Conservation (phyloP, 2,888 invertebrate species). For the Lydus trimaculatus region DNA sequence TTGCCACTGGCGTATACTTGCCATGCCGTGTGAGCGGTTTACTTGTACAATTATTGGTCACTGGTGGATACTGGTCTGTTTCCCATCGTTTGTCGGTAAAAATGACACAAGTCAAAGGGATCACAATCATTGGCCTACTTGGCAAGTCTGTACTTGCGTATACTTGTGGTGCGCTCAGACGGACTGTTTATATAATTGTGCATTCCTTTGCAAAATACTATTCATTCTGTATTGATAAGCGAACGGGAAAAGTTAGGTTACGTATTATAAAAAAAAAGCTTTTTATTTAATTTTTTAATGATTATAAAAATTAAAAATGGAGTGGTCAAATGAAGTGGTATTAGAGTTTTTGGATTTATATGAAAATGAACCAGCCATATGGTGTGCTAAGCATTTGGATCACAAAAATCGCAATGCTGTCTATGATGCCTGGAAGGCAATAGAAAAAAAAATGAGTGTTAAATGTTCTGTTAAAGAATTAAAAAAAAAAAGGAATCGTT, state of each 20-base stretch:
- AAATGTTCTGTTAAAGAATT: conserved; percentile 56
- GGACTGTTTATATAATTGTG: no score
- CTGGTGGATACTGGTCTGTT: conserved; percentile 14
- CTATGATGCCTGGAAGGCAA: conserved; percentile 60
- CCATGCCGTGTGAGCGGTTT: no score
- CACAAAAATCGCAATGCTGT: conserved; percentile 60
- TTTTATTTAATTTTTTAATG: no score
- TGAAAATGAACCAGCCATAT: conserved; percentile 58
- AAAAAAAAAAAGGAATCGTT: conserved; percentile 62
- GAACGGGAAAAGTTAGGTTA: no score
- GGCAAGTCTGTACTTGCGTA: conserved; percentile 27
- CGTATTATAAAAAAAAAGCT: no score
- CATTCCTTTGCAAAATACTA: no score
- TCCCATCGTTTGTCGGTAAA: conserved; percentile 24
- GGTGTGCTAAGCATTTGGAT: conserved; percentile 60
- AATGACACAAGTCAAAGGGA: no score
- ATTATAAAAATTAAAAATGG: conserved; percentile 20
- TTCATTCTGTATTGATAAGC: no score
- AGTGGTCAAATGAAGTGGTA: conserved; percentile 55
- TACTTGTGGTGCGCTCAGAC: conserved; percentile 13
- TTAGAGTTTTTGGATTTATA: conserved; percentile 61
- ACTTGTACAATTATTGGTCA: conserved; percentile 26
- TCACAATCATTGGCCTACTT: no score
- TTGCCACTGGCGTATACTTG: no score
- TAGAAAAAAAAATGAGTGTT: conserved; percentile 56